Conservation (phyloP, 2,113 vertebrate genomes). For the Tursiops truncatus region DNA sequence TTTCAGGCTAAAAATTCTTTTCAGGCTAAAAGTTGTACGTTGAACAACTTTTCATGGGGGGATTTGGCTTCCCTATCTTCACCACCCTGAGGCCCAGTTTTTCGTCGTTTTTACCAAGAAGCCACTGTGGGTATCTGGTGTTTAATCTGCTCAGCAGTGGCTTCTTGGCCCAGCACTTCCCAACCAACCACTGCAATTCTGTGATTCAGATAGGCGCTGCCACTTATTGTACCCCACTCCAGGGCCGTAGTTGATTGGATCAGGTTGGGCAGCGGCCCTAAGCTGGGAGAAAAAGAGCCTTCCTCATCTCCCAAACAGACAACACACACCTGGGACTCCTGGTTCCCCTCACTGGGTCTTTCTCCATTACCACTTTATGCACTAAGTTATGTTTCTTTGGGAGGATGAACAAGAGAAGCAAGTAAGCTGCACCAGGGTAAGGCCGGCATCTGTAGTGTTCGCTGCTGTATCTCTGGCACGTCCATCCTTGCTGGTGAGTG, state of each 20-base stretch:
- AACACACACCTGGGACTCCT: background rate
- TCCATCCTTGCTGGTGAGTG: background rate
- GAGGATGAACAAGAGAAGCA: background rate
- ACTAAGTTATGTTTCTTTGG: background rate
- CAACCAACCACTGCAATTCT: background rate
- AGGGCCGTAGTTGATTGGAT: background rate
- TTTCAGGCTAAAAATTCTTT: background rate
- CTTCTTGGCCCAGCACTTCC: background rate
- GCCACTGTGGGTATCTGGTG: background rate
- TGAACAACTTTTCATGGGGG: background rate
- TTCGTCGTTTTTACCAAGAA: background rate
- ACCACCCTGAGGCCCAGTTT: background rate
- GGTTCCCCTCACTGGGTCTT: background rate
- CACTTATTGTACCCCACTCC: background rate
- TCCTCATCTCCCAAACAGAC: fast-evolving
- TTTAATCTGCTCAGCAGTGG: background rate
- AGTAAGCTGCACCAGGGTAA: too few species aligned
- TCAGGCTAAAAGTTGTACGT: background rate
- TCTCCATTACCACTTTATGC: background rate
- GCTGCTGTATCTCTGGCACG: background rate
- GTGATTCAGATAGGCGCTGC: background rate
- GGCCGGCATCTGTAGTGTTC: background rate
- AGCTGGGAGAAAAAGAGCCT: background rate
- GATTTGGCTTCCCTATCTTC: background rate
- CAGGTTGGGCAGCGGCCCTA: background rate